Conservation (phyloP, 2,113 vertebrate genomes). For the Ameiurus melas region DNA sequence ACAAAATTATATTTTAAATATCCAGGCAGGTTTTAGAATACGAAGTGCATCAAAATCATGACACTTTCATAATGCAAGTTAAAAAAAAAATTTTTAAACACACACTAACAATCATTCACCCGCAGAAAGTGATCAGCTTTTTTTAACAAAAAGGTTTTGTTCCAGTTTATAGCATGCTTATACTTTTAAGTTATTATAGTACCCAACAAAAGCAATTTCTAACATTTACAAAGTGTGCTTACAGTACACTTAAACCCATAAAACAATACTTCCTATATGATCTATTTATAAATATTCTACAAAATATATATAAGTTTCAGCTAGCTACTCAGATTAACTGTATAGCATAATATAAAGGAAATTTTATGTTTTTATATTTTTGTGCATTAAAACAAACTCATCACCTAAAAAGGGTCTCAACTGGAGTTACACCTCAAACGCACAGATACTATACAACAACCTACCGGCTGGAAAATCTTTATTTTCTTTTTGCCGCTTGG, state of each 20-base stretch:
- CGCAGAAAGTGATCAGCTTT: not conserved
- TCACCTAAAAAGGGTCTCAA: not conserved
- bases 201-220: not conserved
- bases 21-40: not conserved
- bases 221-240: not conserved
- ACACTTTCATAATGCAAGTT: not conserved
- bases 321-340: not conserved
- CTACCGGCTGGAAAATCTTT: slow-evolving; percentile 98
- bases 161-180: not conserved
- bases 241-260: not conserved
- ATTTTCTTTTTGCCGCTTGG: slow-evolving; percentile 98
- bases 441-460: slow-evolving; percentile 57
- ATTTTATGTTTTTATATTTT: not conserved
- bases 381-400: not conserved
- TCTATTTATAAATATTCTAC: not conserved
- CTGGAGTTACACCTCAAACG: not conserved
- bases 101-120: not conserved
- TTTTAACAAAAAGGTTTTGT: not conserved
- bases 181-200: not conserved
- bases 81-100: not conserved
- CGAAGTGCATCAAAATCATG: not conserved
- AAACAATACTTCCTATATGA: not conserved
- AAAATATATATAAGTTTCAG: not conserved
- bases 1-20: not conserved
- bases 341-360: not conserved